These are phyloP conservation scores for Lathamus discolor DNA, from an alignment of 2,113 vertebrate species.

Conservation along the genomic window DNA sequence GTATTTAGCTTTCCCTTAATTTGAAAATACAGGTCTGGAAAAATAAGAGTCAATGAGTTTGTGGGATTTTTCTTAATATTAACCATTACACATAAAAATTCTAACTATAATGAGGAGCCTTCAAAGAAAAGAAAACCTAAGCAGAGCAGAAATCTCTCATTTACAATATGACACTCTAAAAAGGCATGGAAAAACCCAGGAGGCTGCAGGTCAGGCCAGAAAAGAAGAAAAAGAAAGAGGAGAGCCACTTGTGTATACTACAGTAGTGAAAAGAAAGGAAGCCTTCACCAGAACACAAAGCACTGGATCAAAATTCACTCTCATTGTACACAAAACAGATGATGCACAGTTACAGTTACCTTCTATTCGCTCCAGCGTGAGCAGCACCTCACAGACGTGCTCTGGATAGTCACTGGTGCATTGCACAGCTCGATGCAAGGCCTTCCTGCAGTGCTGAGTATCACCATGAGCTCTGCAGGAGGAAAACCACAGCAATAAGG, in stretches of 20 bases:
- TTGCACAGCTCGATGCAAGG: conserved; percentile 93
- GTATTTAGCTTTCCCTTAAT: neutral
- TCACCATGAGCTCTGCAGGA: conserved; percentile 87
- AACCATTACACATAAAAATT: neutral
- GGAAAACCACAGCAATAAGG: neutral
- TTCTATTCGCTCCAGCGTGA: conserved; percentile 93
- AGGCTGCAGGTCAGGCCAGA: neutral
- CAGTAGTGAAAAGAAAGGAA: neutral
- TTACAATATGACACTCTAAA: neutral
- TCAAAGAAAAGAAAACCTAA: neutral
- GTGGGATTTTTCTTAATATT: neutral
- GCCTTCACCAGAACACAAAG: neutral
- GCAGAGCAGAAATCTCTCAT: neutral
- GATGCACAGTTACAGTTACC: conserved; percentile 65
- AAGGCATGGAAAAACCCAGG: neutral
- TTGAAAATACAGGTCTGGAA: neutral
- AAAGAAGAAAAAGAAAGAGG: neutral
- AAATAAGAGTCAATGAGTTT: neutral
- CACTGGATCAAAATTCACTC: neutral
- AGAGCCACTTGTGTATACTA: neutral
- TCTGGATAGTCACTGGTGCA: conserved; percentile 96
- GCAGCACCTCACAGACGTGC: conserved; percentile 94
- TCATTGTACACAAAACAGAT: neutral
- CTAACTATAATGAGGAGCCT: neutral
- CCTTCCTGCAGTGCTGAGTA: conserved; percentile 89